Evolutionary conservation across 2,888 invertebrate species (phyloP), one percentile per base, ranked within the genome.

Genomic region (Perizoma affinitatum): DNA sequence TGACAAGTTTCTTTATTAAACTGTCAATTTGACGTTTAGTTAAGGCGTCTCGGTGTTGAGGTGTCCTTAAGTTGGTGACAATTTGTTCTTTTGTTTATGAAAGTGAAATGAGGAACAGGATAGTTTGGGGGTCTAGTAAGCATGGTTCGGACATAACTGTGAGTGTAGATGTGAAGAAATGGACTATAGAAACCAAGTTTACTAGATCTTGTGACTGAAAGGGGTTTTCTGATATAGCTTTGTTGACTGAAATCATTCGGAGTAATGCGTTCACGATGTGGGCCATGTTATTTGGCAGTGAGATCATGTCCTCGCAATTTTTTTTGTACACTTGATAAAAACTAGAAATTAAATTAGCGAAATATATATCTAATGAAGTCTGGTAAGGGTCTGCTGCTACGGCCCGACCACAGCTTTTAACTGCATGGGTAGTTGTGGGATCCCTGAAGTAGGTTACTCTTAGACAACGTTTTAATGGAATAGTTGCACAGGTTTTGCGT

Each of bases 281-380:
- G 8, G 45, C 41, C 43, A 38, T 48, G 54, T 45, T 43, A 44
- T 46, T 10, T 6, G 43, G 8, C 58, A 43, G 42, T 47, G 45
- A n/a, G 40, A 54, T 58, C 46, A 11, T 9, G 52, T 54, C 47
- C 54, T 58, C 54, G 41, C 42, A 8, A 38, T 43, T 52, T 59
- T 59, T 45, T 48, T 45, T 50, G 42, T 54, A 45, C 53, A 54
- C 44, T 49, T 53, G 47, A 53, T 58, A 58, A 44, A 58, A 52
- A 49, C 34, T 36, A 11, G 38, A n/a, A 46, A 47, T 34, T 33
- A 41, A 41, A 43, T 10, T 38, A 49, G 43, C 49, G 6, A 44
- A 44, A 44, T 11, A 44, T 11, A 11, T 6, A n/a, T n/a, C n/a
- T n/a, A n/a, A n/a, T n/a, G n/a, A n/a, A n/a, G n/a, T n/a, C n/a